Percentiles rank a stretch among this genome's conserved stretches.
phyloP scores from a whole-genome alignment of 1,140 invertebrate species.

The Bombus huntii region DNA sequence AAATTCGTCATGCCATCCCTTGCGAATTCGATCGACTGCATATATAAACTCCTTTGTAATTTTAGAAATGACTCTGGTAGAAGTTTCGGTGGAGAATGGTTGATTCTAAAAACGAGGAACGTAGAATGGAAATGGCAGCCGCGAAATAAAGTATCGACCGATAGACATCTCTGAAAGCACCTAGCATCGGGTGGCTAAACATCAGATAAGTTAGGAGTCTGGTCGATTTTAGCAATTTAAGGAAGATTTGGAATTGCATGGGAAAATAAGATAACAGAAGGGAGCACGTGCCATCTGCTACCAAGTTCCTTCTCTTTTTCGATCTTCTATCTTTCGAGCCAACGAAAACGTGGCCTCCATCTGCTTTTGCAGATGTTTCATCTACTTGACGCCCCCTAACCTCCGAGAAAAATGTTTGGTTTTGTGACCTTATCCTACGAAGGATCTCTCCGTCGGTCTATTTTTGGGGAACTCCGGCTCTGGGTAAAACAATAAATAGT shows the following conservation, averaged over 20 bases:
- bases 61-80: neutral
- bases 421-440: slow-evolving; percentile 21
- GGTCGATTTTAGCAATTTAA: slow-evolving; percentile 46
- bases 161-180: slow-evolving; percentile 2
- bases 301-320: neutral
- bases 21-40: no score
- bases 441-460: slow-evolving; percentile 9
- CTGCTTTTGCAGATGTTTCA: slow-evolving; percentile 67
- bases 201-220: slow-evolving; percentile 12
- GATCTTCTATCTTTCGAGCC: slow-evolving; percentile 35
- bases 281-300: slow-evolving; percentile 58
- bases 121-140: neutral
- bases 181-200: slow-evolving; percentile 9
- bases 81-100: neutral
- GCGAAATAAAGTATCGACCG: neutral
- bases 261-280: slow-evolving; percentile 55
- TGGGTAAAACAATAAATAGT: slow-evolving; percentile 46
- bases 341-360: slow-evolving; percentile 57
- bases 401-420: slow-evolving; percentile 51
- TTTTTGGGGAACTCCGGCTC: neutral
- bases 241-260: slow-evolving; percentile 31
- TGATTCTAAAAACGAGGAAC: neutral
- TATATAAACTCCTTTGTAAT: neutral
- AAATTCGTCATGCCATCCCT: neutral
- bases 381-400: slow-evolving; percentile 33